These are phyloP conservation scores for Gonatopus flavifemur DNA, from an alignment of 1,140 invertebrate species.

Conservation along the genomic window DNA sequence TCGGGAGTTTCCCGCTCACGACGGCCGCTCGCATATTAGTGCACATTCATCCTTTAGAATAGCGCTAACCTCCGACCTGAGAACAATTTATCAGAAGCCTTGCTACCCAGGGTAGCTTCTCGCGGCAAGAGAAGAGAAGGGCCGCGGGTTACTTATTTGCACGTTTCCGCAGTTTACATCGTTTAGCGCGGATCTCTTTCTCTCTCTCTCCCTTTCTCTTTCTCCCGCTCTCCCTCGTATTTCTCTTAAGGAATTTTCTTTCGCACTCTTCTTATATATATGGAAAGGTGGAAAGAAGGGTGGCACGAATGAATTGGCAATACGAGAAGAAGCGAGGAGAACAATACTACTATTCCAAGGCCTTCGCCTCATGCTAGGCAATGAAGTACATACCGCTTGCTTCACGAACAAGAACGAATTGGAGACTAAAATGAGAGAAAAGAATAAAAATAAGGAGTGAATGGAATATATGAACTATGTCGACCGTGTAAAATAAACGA, in stretches of 20 bases:
- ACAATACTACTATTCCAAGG: no score
- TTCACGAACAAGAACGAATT: no score
- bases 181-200: constrained; percentile 17
- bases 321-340: constrained; percentile 15
- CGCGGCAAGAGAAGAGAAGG: no score
- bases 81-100: constrained; percentile 25
- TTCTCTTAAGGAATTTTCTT: constrained; percentile 5
- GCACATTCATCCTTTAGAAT: constrained; percentile 30
- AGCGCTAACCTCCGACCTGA: constrained; percentile 21
- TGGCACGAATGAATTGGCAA: constrained; percentile 35
- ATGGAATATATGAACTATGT: no score
- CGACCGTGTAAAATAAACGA: no score
- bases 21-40: constrained; percentile 27
- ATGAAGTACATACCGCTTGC: no score
- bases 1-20: no score
- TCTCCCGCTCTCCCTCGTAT: constrained; percentile 5
- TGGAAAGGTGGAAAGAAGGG: constrained; percentile 13
- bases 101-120: constrained; percentile 6
- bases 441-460: no score
- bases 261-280: background rate
- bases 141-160: constrained; percentile 32
- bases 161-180: constrained; percentile 40
- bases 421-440: no score
- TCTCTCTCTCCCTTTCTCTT: constrained; percentile 2
- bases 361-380: no score